Evolutionary conservation across 2,888 invertebrate genomes (phyloP).

Genomic region (Erynnis tages): DNA sequence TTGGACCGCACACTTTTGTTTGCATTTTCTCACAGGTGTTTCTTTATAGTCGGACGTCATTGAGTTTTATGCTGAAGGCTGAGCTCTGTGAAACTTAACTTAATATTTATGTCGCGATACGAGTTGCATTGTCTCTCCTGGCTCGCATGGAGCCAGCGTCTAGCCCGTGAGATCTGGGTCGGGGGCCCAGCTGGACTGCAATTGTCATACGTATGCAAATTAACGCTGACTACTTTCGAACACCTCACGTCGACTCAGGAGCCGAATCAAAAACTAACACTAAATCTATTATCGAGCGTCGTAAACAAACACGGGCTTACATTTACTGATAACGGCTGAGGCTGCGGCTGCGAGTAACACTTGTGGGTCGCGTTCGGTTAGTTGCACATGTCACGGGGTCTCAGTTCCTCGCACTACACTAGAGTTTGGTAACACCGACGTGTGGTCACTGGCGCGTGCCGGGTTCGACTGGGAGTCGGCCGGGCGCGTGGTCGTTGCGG

Average conservation of each 20-base stretch:
- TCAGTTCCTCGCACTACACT: conserved; percentile 64
- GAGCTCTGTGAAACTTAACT: conserved; percentile 71
- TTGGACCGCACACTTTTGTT: conserved; percentile 56
- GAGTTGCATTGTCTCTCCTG: conserved; percentile 65
- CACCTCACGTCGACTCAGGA: conserved; percentile 28
- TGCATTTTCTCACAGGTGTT: conserved; percentile 76
- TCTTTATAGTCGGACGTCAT: conserved; percentile 61
- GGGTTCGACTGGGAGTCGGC: conserved; percentile 44
- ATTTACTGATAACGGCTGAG: conserved; percentile 73
- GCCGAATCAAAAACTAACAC: background rate
- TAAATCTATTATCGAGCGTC: conserved; percentile 26
- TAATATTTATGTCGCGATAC: conserved; percentile 72
- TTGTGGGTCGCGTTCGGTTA: conserved; percentile 53
- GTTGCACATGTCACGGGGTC: conserved; percentile 69
- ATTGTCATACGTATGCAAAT: conserved; percentile 32
- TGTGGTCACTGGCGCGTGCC: conserved; percentile 73
- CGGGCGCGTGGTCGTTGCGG: conserved; percentile 43
- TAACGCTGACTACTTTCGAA: conserved; percentile 28
- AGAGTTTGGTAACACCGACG: conserved; percentile 51
- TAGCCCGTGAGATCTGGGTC: conserved; percentile 77
- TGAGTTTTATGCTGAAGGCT: conserved; percentile 73
- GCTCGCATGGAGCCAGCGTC: conserved; percentile 45
- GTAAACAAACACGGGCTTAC: conserved; percentile 69
- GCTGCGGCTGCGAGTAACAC: conserved; percentile 69
- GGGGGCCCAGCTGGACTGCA: conserved; percentile 53